phyloP scores from a whole-genome alignment of 1,140 invertebrate genomes.

The Temnothorax curvispinosus region DNA sequence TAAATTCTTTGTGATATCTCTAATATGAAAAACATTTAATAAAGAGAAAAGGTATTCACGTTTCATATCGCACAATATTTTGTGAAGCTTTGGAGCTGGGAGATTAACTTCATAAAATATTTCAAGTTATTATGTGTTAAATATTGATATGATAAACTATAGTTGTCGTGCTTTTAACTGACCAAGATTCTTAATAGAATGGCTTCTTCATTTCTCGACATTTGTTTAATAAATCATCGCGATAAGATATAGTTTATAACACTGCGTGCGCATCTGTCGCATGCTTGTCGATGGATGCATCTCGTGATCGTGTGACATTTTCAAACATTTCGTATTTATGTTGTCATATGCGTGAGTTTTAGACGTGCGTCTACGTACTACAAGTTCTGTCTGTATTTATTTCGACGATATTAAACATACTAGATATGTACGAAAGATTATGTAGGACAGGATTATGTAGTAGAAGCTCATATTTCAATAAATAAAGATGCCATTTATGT shows the following conservation, averaged over 20 bases:
- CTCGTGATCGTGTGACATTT: not conserved
- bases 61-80: not conserved
- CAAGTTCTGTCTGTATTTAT: not conserved
- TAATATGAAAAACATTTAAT: conserved; percentile 9
- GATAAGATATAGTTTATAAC: conserved; percentile 7
- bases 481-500: not conserved
- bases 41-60: not conserved
- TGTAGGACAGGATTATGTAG: not conserved
- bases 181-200: not conserved
- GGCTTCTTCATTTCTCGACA: not conserved
- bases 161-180: not conserved
- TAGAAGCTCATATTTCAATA: not conserved
- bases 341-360: not conserved
- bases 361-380: not conserved
- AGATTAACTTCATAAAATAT: not conserved
- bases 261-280: not conserved
- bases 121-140: not conserved
- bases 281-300: not conserved
- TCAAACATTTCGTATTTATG: not conserved
- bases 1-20: not conserved
- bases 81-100: not conserved
- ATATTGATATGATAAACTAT: not conserved
- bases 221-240: not conserved
- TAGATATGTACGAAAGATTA: not conserved
- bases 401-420: not conserved